Evolutionary conservation across 2,113 vertebrate species (phyloP).

Genomic region (Pseudonaja textilis): DNA sequence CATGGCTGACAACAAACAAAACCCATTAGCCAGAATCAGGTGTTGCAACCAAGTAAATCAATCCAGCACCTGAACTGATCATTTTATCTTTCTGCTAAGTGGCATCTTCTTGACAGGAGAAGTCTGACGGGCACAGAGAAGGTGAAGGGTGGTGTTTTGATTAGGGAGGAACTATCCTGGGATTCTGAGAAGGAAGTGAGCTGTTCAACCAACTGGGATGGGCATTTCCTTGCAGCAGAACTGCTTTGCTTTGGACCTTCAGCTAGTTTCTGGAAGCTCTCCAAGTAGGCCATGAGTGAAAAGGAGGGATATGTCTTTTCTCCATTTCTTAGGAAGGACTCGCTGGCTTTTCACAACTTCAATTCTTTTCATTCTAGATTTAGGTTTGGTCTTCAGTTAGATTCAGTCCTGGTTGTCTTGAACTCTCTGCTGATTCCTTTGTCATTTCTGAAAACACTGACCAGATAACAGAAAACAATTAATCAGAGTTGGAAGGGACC

Average conservation of each 20-base stretch:
- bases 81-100: not conserved
- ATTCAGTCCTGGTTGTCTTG: not conserved
- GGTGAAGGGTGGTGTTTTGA: not conserved
- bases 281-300: not conserved
- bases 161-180: not conserved
- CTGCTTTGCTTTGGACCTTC: not conserved
- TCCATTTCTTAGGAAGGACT: not conserved
- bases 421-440: not conserved
- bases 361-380: not conserved
- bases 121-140: not conserved
- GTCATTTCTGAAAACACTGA: not conserved
- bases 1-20: not conserved
- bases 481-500: too few relatives aligned
- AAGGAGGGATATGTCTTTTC: not conserved
- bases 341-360: not conserved
- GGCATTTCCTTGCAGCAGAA: not conserved
- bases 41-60: not conserved
- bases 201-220: not conserved
- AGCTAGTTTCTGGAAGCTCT: not conserved
- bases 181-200: not conserved
- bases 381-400: not conserved
- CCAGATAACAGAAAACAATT: not conserved
- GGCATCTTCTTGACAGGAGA: not conserved
- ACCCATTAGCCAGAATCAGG: not conserved
- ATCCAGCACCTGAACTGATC: too few relatives aligned